These are phyloP conservation scores for Zaprionus obscuricornis DNA, from an alignment of 2,888 invertebrate genomes.

Conservation along the genomic window DNA sequence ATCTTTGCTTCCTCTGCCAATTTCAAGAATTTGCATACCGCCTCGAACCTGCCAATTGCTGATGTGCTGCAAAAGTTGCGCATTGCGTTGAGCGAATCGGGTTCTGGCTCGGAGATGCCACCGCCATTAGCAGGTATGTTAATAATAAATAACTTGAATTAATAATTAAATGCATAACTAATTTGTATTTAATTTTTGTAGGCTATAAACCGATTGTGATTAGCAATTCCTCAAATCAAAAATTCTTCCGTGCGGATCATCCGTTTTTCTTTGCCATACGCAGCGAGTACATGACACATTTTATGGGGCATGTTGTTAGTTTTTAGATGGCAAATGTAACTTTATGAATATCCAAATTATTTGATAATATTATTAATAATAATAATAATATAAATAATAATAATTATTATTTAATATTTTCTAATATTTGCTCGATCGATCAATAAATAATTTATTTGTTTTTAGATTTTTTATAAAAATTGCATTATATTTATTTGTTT, in stretches of 20 bases:
- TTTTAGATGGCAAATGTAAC: slow-evolving; percentile 46
- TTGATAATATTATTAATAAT: too few species aligned
- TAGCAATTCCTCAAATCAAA: slow-evolving; percentile 77
- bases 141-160: background rate
- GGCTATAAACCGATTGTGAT: slow-evolving; percentile 79
- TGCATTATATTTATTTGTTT: too few species aligned
- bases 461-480: too few species aligned
- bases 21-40: slow-evolving; percentile 85
- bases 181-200: slow-evolving; percentile 22
- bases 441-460: slow-evolving; percentile 4
- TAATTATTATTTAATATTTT: slow-evolving; percentile 23
- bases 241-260: slow-evolving; percentile 81
- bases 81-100: slow-evolving; percentile 94
- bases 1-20: slow-evolving; percentile 87
- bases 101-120: slow-evolving; percentile 92
- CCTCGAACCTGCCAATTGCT: slow-evolving; percentile 83
- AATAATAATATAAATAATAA: slow-evolving; percentile 6
- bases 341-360: background rate
- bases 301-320: slow-evolving; percentile 75
- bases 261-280: slow-evolving; percentile 81
- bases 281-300: slow-evolving; percentile 69
- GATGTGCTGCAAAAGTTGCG: slow-evolving; percentile 93
- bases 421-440: slow-evolving; percentile 4
- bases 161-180: background rate
- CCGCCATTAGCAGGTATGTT: slow-evolving; percentile 87